Percentiles rank a stretch among this genome's conserved stretches.
These are phyloP conservation scores for Graptemys geographica DNA, from an alignment of 2,797 vertebrate species.

Conservation along the genomic window DNA sequence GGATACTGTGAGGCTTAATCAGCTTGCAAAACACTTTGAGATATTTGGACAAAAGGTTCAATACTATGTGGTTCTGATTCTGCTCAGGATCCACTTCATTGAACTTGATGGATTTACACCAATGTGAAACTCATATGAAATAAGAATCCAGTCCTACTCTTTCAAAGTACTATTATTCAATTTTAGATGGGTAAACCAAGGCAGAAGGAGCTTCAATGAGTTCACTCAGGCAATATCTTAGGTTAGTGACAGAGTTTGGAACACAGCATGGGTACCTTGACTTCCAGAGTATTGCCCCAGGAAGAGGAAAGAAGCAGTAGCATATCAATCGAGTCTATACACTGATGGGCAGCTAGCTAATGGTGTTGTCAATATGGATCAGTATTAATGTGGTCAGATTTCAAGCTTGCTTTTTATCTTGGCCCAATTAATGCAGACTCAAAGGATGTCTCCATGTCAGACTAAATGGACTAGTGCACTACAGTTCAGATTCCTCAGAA, in stretches of 20 bases:
- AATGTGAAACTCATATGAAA: background rate
- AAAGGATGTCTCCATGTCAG: background rate
- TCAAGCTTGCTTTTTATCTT: constrained; percentile 10
- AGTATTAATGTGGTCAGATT: background rate
- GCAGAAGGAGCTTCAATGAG: background rate
- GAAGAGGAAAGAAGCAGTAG: background rate
- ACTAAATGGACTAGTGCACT: background rate
- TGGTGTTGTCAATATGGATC: background rate
- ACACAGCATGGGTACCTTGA: background rate
- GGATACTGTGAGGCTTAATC: background rate
- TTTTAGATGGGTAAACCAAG: background rate
- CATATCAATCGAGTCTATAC: background rate
- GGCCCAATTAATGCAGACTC: background rate
- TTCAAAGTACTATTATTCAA: background rate
- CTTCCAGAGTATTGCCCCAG: background rate
- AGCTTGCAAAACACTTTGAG: background rate
- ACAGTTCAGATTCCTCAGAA: background rate
- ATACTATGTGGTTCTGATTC: background rate
- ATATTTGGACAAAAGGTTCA: background rate
- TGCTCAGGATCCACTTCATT: background rate
- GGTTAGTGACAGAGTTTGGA: background rate
- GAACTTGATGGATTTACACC: background rate
- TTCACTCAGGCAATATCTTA: background rate
- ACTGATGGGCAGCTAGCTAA: background rate
- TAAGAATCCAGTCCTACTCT: background rate